Base-by-base conservation (phyloP, 2,113 vertebrate species). In the Turnix velox region DNA sequence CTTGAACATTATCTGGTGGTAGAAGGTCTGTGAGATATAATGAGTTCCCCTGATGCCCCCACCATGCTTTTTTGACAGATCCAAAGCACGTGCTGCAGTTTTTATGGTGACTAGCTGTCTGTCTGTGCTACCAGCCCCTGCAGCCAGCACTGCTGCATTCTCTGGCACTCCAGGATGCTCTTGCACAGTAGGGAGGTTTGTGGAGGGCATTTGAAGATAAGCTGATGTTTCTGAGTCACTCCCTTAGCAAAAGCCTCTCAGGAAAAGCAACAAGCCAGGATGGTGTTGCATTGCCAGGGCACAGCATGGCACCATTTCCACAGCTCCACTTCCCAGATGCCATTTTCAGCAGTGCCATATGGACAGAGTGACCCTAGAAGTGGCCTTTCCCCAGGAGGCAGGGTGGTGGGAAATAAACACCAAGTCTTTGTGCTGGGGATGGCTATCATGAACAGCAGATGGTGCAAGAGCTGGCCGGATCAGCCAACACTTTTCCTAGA, bases 401-500 rank as follows among this genome's bases (percentile, higher is more conserved):
- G 37, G 15, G 10, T 54, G 54, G 23, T 82, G 69, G 69, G 78
- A 89, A 58, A 72, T 72, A 45, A 69, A 45, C 61, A 76, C 8
- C 1, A 22, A 43, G 42, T 19, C 37, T 72, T 87, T 85, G 45
- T 84, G 65, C 81, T 81, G 69, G 61, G 40, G 23, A 24, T 74
- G 57, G 72, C 81, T 66, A 4, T 71, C 37, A 5, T 28, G 76
- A 75, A 86, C 33, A 1, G 88, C 87, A 91, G 89, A 80, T 28
- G 14, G 88, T 82, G 88, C 93, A 91, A 82, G 82, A 87, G 80
- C 71, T 12, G 10, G 42, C 84, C 91, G 74, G 19, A 87, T 78
- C 75, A 82, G 84, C 74, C 74, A 85, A 52, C 20, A 10, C 75
- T 95, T 92, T 94, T 94, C 93, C 87, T 95, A 87, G 92, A 91